phyloP scores from a whole-genome alignment of 2,797 vertebrate genomes.

The Darevskia nairensis region DNA sequence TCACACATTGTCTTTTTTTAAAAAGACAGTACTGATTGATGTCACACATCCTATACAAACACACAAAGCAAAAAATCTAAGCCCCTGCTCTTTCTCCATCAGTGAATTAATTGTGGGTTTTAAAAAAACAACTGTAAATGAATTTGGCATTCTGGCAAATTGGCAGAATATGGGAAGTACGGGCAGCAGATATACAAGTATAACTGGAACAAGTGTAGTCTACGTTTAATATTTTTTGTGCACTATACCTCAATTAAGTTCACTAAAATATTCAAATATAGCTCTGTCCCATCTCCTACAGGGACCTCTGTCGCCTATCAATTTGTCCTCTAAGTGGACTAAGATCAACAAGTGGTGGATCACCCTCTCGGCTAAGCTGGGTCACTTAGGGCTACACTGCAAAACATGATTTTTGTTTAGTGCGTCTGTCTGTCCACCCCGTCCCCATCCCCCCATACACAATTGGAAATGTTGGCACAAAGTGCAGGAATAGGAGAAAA shows the following conservation, averaged over 20 bases:
- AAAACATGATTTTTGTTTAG: no score
- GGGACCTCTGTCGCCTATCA: constrained; percentile 45
- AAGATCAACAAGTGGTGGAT: not conserved
- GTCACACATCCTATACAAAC: not conserved
- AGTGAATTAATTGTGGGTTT: constrained; percentile 50
- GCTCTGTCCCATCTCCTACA: constrained; percentile 44
- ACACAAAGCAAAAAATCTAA: constrained; percentile 11
- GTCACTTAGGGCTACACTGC: not conserved
- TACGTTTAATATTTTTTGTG: constrained; percentile 25
- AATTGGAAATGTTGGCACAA: no score
- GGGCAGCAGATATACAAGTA: constrained; percentile 35
- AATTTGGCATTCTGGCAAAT: constrained; percentile 53
- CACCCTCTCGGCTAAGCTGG: not conserved
- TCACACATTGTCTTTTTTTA: constrained; percentile 28
- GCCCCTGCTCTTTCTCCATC: constrained; percentile 27
- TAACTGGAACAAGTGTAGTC: not conserved
- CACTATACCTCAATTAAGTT: constrained; percentile 5
- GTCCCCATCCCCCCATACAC: no score
- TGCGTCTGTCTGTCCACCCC: no score
- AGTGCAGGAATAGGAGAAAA: not conserved
- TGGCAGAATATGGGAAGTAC: constrained; percentile 34
- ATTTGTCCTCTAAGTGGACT: not conserved
- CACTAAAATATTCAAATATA: constrained; percentile 54
- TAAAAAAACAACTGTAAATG: constrained; percentile 41
- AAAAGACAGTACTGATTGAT: constrained; percentile 45